phyloP scores from a whole-genome alignment of 2,113 vertebrate species.

The Leptobrachium ailaonicum region DNA sequence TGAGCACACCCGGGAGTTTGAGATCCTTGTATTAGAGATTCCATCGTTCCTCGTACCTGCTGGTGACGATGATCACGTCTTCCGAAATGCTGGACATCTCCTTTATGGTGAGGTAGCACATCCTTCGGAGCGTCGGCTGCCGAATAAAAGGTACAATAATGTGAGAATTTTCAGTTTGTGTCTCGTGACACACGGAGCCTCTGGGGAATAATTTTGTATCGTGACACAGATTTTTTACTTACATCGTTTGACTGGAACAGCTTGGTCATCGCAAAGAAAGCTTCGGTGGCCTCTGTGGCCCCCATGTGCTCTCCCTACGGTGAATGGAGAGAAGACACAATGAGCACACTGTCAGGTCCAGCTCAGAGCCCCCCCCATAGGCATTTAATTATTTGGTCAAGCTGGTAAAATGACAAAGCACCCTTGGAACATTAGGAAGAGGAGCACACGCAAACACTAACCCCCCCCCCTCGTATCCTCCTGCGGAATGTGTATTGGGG shows the following conservation, averaged over 20 bases:
- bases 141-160: conserved; percentile 10
- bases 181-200: too few relatives aligned
- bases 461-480: too few relatives aligned
- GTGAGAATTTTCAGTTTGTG: too few relatives aligned
- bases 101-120: conserved; percentile 98
- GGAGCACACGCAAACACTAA: too few relatives aligned
- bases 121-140: conserved; percentile 86
- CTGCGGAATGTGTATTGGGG: too few relatives aligned
- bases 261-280: conserved; percentile 97
- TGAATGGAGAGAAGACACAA: conserved; percentile 14
- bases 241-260: conserved; percentile 98
- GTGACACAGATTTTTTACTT: conserved; percentile 55
- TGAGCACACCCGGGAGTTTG: too few relatives aligned
- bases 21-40: too few relatives aligned
- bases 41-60: conserved; percentile 73
- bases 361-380: too few relatives aligned
- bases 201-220: too few relatives aligned
- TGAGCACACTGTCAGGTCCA: too few relatives aligned
- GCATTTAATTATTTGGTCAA: too few relatives aligned
- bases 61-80: conserved; percentile 98
- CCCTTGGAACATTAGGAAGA: too few relatives aligned
- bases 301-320: conserved; percentile 92
- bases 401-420: neutral
- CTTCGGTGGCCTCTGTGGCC: conserved; percentile 93
- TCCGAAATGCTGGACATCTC: conserved; percentile 97